Conservation (phyloP, 2,113 vertebrate species). For the Anser brachyrhynchus region DNA sequence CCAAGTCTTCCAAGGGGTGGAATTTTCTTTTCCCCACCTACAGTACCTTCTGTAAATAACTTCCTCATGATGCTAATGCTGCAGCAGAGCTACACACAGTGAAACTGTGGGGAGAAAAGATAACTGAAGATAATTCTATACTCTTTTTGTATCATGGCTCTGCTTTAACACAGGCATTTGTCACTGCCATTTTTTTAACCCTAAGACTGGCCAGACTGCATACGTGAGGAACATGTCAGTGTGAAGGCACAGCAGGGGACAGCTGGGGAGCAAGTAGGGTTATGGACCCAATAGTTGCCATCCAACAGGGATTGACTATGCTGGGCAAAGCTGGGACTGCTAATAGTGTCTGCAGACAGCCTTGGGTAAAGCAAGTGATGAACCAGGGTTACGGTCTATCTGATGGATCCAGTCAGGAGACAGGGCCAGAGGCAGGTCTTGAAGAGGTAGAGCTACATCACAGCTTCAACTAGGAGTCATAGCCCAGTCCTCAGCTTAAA, state of each 20-base stretch:
- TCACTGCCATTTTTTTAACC: not conserved
- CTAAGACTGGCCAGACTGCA: not conserved
- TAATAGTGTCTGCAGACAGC: not conserved
- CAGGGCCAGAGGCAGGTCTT: not conserved
- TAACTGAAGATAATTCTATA: not conserved
- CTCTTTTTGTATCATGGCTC: not conserved
- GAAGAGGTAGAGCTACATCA: not conserved
- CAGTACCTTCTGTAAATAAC: conserved; percentile 42
- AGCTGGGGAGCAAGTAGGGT: not conserved
- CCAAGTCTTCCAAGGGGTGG: not conserved
- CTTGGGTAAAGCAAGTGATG: rapidly evolving
- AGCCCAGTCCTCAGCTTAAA: not conserved
- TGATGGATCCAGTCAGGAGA: not conserved
- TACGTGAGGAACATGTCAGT: not conserved
- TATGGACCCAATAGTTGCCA: rapidly evolving
- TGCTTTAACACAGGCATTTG: not conserved
- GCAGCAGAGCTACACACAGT: not conserved
- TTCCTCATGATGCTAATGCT: not conserved
- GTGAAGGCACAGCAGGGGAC: not conserved
- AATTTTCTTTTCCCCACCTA: conserved; percentile 38
- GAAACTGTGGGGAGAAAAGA: not conserved
- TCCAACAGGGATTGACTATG: rapidly evolving
- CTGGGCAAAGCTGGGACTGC: not conserved
- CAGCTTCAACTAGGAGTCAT: not conserved
- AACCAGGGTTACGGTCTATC: not conserved